A percentile compares a stretch with the other conserved stretches of the same genome.
Conservation (phyloP, 2,888 invertebrate species). For the Hartigia nigra region DNA sequence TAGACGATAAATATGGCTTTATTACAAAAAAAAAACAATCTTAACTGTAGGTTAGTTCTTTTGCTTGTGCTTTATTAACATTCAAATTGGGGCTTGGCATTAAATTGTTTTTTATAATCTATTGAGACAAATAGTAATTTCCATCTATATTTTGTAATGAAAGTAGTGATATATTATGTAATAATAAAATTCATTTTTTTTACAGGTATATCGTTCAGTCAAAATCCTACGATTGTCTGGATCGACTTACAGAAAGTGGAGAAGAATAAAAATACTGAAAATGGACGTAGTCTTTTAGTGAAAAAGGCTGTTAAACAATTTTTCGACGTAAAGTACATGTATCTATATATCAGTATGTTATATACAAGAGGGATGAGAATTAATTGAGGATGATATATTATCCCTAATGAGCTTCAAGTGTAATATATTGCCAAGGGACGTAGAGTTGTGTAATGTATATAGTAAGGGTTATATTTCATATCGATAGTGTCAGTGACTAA, state of each 20-base stretch:
- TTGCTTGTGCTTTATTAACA: conserved; percentile 47
- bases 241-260: conserved; percentile 48
- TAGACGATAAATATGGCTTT: conserved; percentile 30
- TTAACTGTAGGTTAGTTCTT: conserved; percentile 46
- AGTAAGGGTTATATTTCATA: background rate
- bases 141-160: background rate
- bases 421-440: background rate
- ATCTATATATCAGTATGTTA: background rate
- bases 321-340: background rate
- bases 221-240: conserved; percentile 56
- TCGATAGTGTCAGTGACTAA: background rate
- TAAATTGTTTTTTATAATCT: background rate
- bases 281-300: background rate
- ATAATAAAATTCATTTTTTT: conserved; percentile 17
- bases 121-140: background rate
- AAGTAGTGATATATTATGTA: background rate
- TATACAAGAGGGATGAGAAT: background rate
- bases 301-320: background rate
- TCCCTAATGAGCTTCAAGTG: background rate
- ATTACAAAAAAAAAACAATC: background rate
- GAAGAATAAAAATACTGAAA: conserved; percentile 40
- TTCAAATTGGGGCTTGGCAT: conserved; percentile 6
- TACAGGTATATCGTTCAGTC: conserved; percentile 54
- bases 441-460: background rate
- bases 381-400: background rate